phyloP scores from a whole-genome alignment of 2,888 invertebrate species.

The Lasiommata megera region DNA sequence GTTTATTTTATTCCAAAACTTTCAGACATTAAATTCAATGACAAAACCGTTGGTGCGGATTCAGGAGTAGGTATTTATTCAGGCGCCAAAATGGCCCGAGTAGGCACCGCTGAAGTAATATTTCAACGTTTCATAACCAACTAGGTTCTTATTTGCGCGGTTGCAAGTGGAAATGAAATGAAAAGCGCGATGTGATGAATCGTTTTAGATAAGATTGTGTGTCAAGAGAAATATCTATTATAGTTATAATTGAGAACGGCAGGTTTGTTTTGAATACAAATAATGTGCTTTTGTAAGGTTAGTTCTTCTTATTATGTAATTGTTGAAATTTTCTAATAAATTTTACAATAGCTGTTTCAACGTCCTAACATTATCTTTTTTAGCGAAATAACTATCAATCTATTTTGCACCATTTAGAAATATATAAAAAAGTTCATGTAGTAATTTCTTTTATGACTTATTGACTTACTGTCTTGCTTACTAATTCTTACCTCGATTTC shows the following conservation, averaged over 20 bases:
- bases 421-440: too few species aligned
- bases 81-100: conserved; percentile 12
- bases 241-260: neutral
- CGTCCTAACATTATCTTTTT: too few species aligned
- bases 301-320: too few species aligned
- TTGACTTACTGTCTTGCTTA: too few species aligned
- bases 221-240: conserved; percentile 2
- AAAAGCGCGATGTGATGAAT: conserved; percentile 33
- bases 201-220: conserved; percentile 26
- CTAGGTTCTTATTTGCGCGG: conserved; percentile 19
- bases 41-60: neutral
- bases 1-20: conserved; percentile 1
- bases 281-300: neutral
- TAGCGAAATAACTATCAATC: too few species aligned
- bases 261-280: neutral
- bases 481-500: too few species aligned
- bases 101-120: conserved; percentile 11
- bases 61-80: conserved; percentile 13
- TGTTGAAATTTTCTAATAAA: too few species aligned
- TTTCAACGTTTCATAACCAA: conserved; percentile 19
- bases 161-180: conserved; percentile 31
- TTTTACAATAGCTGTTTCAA: too few species aligned
- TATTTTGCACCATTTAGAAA: too few species aligned
- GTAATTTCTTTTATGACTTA: too few species aligned
- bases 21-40: neutral